Evolutionary conservation across 2,797 vertebrate genomes (phyloP), one percentile per base, ranked within the genome.

Genomic region (Sebastes trivittatus): DNA sequence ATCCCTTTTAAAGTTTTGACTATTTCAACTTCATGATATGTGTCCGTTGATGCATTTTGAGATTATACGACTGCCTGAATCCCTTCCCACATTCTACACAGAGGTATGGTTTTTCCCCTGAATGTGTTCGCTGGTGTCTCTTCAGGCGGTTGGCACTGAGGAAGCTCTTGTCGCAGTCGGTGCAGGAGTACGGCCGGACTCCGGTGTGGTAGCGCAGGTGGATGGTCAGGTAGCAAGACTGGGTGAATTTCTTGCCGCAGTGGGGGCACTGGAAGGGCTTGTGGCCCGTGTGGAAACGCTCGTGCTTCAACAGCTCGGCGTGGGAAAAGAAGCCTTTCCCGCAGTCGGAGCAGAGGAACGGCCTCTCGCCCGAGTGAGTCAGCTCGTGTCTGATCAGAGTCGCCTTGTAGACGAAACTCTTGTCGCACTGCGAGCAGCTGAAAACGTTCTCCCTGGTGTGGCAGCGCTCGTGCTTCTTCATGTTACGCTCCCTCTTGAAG

Each of bases 181-280:
- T 18, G 84, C 95, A 96, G 16, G 92, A 58, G 75, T 96, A 95
- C 0, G 95, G 96, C 42, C 93, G 86, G 2, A 82, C 92, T 0
- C 94, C 95, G 0, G 94, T 95, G 91, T 95, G 96, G 91, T 95
- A 94, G 66, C 95, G 93, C 88, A 94, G 90, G 85, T 95, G 95
- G 54, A 95, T 82, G 59, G 94, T 95, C 61, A 96, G 89, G 88
- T 96, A 96, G 88, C 95, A 95, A 2, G 95, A 94, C 88, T 96
- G 94, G 0, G 94, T 96, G 82, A 96, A 96, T 1, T 66, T 93
- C 88, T 96, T 96, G 23, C 84, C 90, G 2, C 95, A 95, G 80
- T 94, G 87, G 2, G 87, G 77, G 69, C 96, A 96, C 72, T 92
- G 92, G 80, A 96, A 96, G 5, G 95, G 95, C 82, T 94, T 95